These are phyloP conservation scores for Oxyteleia sp. DNA, from an alignment of 2,888 invertebrate genomes.

Conservation along the genomic window DNA sequence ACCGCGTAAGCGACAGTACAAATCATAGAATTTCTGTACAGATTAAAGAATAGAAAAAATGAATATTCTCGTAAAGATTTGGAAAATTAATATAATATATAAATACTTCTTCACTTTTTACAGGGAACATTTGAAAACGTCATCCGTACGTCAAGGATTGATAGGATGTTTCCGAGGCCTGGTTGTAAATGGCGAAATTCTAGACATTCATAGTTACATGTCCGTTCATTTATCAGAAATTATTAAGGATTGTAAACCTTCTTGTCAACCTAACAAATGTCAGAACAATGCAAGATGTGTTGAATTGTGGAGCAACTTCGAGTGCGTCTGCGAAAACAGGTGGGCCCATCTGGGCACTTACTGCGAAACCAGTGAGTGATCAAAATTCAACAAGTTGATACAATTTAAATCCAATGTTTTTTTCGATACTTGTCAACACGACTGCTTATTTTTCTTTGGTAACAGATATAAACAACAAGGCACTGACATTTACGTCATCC, in stretches of 20 bases:
- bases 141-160: slow-evolving; percentile 95
- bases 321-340: slow-evolving; percentile 96
- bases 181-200: slow-evolving; percentile 96
- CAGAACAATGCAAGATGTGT: slow-evolving; percentile 96
- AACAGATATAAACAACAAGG: slow-evolving; percentile 96
- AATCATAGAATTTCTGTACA: slow-evolving; percentile 1
- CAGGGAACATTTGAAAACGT: slow-evolving; percentile 94
- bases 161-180: slow-evolving; percentile 98
- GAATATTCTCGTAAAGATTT: too few relatives aligned
- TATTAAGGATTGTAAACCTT: slow-evolving; percentile 97
- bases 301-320: slow-evolving; percentile 97
- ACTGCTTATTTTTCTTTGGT: slow-evolving; percentile 2
- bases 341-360: slow-evolving; percentile 97
- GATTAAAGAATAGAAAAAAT: too few relatives aligned
- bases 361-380: slow-evolving; percentile 95
- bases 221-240: slow-evolving; percentile 97
- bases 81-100: too few relatives aligned
- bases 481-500: slow-evolving; percentile 94
- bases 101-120: too few relatives aligned
- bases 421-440: background rate
- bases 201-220: slow-evolving; percentile 97
- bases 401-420: background rate
- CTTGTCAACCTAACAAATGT: slow-evolving; percentile 97
- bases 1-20: slow-evolving; percentile 91
- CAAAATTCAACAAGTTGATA: slow-evolving; percentile 5